phyloP scores from a whole-genome alignment of 2,797 vertebrate species.

The Mareca strepera region DNA sequence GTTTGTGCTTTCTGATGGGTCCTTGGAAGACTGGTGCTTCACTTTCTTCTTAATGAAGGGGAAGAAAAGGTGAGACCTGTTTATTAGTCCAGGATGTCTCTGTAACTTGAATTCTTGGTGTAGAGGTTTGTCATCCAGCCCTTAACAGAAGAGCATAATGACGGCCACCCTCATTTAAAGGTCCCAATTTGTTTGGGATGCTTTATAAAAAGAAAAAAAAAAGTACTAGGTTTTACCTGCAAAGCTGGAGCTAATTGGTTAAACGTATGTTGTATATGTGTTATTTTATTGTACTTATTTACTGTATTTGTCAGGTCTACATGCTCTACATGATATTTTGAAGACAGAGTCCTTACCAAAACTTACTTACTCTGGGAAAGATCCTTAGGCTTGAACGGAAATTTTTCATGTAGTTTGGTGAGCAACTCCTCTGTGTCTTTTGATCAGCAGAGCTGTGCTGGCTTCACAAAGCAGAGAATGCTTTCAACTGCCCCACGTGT shows the following conservation, averaged over 20 bases:
- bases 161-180: not conserved
- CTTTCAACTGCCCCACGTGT: not conserved
- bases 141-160: not conserved
- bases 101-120: not conserved
- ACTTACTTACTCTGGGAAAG: not conserved
- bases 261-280: not conserved
- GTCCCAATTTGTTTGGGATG: not conserved
- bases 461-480: not conserved
- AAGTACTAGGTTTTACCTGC: not conserved
- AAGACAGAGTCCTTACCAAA: not conserved
- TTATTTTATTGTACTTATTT: not conserved
- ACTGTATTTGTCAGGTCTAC: not conserved
- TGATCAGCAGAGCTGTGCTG: not conserved
- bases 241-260: not conserved
- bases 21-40: not conserved
- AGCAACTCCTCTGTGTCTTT: not conserved
- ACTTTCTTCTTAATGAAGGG: slow-evolving; percentile 5
- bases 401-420: not conserved
- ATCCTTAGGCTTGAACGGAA: not conserved
- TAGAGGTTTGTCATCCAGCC: not conserved
- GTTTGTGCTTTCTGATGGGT: slow-evolving; percentile 55
- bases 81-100: not conserved
- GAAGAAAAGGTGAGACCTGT: slow-evolving; percentile 18
- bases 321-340: not conserved
- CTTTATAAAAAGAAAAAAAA: not conserved